phyloP scores from a whole-genome alignment of 2,113 vertebrate genomes.

The human region DNA sequence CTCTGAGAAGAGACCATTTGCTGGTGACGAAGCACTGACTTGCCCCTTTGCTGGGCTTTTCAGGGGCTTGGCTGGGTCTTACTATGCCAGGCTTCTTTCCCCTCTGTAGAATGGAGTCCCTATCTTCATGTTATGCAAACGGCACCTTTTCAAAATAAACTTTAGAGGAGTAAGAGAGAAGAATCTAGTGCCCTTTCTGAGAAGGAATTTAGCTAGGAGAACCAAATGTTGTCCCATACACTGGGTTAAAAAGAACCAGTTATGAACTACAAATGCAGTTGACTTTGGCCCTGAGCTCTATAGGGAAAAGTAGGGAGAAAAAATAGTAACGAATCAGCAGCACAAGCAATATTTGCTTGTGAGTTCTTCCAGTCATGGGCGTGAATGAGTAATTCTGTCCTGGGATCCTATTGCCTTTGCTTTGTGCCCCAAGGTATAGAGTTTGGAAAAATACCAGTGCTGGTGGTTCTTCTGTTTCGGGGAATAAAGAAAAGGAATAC shows the following conservation, averaged over 20 bases:
- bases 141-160: conserved; percentile 13
- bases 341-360: background rate
- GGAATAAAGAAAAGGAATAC: background rate
- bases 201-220: conserved; percentile 42
- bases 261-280: conserved; percentile 20
- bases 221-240: background rate
- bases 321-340: background rate
- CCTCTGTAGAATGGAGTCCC: background rate
- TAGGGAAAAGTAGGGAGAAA: background rate
- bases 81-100: background rate
- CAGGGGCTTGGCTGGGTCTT: background rate
- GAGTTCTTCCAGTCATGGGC: background rate
- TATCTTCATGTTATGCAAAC: background rate
- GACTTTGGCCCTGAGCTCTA: conserved; percentile 58
- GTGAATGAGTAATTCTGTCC: background rate
- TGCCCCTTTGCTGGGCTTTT: background rate
- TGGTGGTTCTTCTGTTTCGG: background rate
- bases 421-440: background rate
- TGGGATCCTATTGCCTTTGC: background rate
- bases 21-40: background rate
- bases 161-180: background rate
- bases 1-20: background rate
- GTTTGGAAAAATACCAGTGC: conserved; percentile 19
- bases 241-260: conserved; percentile 18
- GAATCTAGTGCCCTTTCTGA: conserved; percentile 22